Conservation (phyloP, 2,797 vertebrate genomes). For the Microctenopoma stevenorrisi region DNA sequence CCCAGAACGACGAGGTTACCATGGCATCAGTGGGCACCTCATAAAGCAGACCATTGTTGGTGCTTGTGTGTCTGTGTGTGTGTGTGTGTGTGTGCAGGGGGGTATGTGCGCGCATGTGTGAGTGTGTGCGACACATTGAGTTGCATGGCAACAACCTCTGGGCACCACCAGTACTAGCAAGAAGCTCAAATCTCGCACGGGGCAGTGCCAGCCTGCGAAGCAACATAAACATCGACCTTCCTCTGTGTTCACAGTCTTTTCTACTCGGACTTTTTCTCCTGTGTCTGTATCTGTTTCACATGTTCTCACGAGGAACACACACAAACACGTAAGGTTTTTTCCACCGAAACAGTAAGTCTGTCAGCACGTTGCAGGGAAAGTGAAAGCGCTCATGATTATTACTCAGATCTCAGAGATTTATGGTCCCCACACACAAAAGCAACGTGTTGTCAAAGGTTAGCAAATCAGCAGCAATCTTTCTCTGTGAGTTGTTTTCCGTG, state of each 20-base stretch:
- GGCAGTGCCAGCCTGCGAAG: conserved; percentile 64
- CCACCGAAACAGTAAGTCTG: conserved; percentile 29
- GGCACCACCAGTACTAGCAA: conserved; percentile 77
- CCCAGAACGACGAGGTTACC: conserved; percentile 87
- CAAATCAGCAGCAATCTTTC: conserved; percentile 34
- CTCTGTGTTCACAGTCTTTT: conserved; percentile 27
- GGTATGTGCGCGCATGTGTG: conserved; percentile 25
- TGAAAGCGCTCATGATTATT: conserved; percentile 39
- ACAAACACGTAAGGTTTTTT: conserved; percentile 20
- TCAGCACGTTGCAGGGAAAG: conserved; percentile 37
- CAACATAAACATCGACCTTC: conserved; percentile 53
- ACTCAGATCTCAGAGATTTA: conserved; percentile 45
- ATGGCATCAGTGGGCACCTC: conserved; percentile 87
- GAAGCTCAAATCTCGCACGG: conserved; percentile 57
- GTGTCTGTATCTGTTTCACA: conserved; percentile 48
- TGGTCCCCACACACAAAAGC: conserved; percentile 39
- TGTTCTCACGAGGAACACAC: conserved; percentile 15
- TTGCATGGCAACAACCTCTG: conserved; percentile 86
- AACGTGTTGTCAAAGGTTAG: conserved; percentile 40
- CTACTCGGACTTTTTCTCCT: conserved; percentile 30
- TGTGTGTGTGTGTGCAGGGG: conserved; percentile 34
- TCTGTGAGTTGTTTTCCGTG: conserved; percentile 1
- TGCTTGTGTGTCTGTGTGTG: conserved; percentile 65
- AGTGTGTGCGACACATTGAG: conserved; percentile 74
- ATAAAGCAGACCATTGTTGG: conserved; percentile 88